Conservation (phyloP, 2,113 vertebrate species). For the Paratilapia polleni region DNA sequence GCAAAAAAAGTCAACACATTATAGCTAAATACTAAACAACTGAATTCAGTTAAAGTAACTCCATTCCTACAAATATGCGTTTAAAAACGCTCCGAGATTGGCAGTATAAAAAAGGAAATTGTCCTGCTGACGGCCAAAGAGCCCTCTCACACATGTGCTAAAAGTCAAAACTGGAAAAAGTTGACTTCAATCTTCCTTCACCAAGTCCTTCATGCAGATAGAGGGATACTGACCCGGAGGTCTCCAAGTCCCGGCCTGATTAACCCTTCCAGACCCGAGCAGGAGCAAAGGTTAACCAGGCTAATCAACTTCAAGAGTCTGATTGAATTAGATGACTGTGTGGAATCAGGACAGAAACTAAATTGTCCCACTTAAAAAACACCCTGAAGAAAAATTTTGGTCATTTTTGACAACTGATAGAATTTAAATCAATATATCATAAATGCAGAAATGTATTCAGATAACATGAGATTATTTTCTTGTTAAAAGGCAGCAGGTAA, state of each 20-base stretch:
- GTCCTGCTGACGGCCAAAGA: constrained; percentile 59
- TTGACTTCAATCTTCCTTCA: constrained; percentile 80
- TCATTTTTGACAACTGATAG: not conserved
- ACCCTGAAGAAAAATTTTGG: not conserved
- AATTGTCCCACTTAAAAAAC: constrained; percentile 22
- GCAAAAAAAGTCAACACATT: not conserved
- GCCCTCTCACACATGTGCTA: constrained; percentile 55
- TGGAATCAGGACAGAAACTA: constrained; percentile 51
- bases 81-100: not conserved
- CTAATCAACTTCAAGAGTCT: constrained; percentile 81
- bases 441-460: not conserved
- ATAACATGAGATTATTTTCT: not conserved
- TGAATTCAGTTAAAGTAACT: not conserved
- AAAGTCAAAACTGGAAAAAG: constrained; percentile 54
- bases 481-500: constrained; percentile 14
- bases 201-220: constrained; percentile 81
- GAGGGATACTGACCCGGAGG: constrained; percentile 82
- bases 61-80: not conserved
- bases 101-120: not conserved
- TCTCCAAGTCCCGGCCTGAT: constrained; percentile 84
- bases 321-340: constrained; percentile 73
- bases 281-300: constrained; percentile 85
- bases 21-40: not conserved
- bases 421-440: not conserved
- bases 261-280: constrained; percentile 86